Base-by-base conservation (phyloP, 2,888 invertebrate species). In the Fabriciana adippe region DNA sequence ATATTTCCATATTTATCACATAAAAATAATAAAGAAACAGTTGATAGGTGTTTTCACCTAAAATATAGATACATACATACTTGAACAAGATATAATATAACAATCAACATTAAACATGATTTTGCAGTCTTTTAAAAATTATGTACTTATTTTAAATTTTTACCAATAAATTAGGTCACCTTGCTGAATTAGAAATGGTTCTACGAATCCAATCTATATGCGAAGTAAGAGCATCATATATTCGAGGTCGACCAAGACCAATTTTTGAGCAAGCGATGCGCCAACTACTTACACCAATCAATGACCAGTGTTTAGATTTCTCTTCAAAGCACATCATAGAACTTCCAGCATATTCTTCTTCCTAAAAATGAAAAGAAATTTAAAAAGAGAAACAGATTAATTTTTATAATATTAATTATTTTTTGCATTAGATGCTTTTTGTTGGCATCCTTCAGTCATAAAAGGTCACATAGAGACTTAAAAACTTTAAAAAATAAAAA, bases 311-410 rank as follows among this genome's bases (percentile, higher is more conserved):
- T 72, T 94, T 95, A 35, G 94, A 94, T 73, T 95, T 94, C 0
- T 94, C 93, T 73, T 95, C 94, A 26, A 96, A 94, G 79, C 97
- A 97, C 81, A 97, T 94, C 93, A 97, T 95, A 6, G 97, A 96
- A 86, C 96, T 97, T 16, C 97, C 97, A 8, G 97, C 97, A 77
- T 96, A 95, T 88, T 97, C 97, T 89, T 97, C 97, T 87, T 97
- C 97, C 97, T 97, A 83, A 26, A 74, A 73, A 60, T 48, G 3
- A 13, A 54, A 4, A 0, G 1, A 18, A 41, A 18, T 55, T 48
- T 48, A 59, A 21, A 13, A 35, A 16, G 21, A 26, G 6, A 8
- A 6, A 47, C 14, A 47, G 2, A 50, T 50, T 8, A 15, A n/a
- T 51, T 3, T 51, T 51, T 16, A 51, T 16, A 51, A 41, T 41